Evolutionary conservation across 2,888 invertebrate genomes (phyloP).

Genomic region (Drosophila tanythrix): DNA sequence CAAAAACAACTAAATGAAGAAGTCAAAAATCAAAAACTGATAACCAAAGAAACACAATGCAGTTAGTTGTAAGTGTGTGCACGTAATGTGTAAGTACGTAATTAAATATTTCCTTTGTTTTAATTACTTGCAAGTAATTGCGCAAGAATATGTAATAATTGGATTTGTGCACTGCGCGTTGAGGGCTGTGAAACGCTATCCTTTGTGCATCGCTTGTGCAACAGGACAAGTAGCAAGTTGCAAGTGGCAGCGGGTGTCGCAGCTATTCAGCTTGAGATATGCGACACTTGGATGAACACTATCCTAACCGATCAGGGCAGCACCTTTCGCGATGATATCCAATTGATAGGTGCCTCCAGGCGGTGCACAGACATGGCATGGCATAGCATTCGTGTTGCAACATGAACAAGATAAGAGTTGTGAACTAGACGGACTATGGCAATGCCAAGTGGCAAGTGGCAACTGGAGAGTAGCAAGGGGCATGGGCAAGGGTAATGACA

Average conservation of each 20-base stretch:
- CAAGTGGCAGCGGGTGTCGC: conserved; percentile 32
- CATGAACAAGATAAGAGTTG: conserved; percentile 65
- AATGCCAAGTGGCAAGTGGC: conserved; percentile 13
- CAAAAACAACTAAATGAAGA: not conserved
- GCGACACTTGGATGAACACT: conserved; percentile 39
- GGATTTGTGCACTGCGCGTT: not conserved
- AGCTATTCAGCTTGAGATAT: conserved; percentile 32
- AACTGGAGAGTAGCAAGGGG: conserved; percentile 5
- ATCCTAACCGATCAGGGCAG: conserved; percentile 45
- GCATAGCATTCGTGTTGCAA: conserved; percentile 66
- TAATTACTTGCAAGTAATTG: not conserved
- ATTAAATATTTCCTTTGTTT: not conserved
- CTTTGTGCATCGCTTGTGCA: not conserved
- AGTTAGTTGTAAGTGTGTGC: not conserved
- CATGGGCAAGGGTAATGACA: conserved; percentile 10
- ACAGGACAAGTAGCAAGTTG: not conserved
- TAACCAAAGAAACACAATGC: not conserved
- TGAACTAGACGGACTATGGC: conserved; percentile 30
- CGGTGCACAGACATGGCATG: conserved; percentile 23
- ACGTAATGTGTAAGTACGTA: not conserved
- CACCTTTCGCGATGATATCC: conserved; percentile 56
- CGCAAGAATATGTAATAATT: not conserved
- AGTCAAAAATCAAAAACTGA: not conserved
- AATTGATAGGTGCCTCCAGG: conserved; percentile 53
- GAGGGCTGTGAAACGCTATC: not conserved